Evolutionary conservation across 2,888 invertebrate species (phyloP), one percentile per base, ranked within the genome.

Genomic region (Operophtera brumata): DNA sequence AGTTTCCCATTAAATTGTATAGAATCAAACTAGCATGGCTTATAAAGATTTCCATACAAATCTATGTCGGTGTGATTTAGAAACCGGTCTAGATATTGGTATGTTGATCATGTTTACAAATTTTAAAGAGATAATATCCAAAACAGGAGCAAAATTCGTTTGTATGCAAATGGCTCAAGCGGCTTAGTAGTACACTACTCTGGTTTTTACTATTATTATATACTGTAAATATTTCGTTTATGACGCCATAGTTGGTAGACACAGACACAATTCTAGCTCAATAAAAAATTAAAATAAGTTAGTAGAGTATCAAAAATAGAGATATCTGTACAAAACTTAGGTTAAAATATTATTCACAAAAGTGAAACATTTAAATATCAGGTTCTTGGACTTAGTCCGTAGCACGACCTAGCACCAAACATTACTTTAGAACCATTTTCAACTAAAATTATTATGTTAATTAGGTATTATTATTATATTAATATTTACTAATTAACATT

Each of bases 371-470:
- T 71, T 67, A 73, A 71, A 66, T 73, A 79, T 84, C 82, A 84
- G 81, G 81, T 82, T 84, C 69, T 69, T 77, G 84, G 85, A 87
- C 85, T 76, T 67, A 57, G 84, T 84, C 85, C 86, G 80, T 85
- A 87, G 86, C 87, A 88, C 87, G 82, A 78, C 77, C 77, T 87
- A 89, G 88, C 88, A 89, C 88, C 88, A 88, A 81, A 74, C 67
- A 66, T 80, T 66, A 68, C 64, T 71, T 65, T 72, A 76, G 73
- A 73, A 75, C 64, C 62, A 61, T 61, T 55, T 45, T 40, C 35
- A 46, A 34, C 26, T 53, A 57, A 66, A 64, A 62, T 64, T 37
- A 50, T 35, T 9, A 41, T 20, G 37, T 52, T 36, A 46, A 12
- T n/a, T n/a, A n/a, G 20, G 35, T 25, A 41, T 44, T 35, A 34